These are phyloP conservation scores for Adrianichthys oophorus DNA, from an alignment of 2,797 vertebrate genomes.

Conservation along the genomic window DNA sequence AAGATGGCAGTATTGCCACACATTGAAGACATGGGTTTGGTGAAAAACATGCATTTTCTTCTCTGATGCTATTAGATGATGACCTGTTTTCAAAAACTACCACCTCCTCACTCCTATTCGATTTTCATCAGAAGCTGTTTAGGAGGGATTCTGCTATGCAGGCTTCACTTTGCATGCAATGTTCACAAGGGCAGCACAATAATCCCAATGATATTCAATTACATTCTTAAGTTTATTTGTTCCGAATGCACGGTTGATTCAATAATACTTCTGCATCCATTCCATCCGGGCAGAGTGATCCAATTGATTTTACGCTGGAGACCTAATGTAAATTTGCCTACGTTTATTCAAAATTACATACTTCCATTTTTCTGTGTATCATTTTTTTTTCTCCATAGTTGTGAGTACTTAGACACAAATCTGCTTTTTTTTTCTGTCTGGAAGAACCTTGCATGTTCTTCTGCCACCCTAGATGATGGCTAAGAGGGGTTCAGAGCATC, in stretches of 20 bases:
- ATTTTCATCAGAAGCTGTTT: constrained; percentile 72
- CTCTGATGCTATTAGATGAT: constrained; percentile 63
- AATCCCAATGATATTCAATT: constrained; percentile 65
- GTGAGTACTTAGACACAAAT: constrained; percentile 33
- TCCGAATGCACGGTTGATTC: constrained; percentile 61
- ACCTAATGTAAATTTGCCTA: constrained; percentile 55
- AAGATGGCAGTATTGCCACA: constrained; percentile 81
- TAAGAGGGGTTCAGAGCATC: constrained; percentile 61
- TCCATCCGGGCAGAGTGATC: constrained; percentile 51
- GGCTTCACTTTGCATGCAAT: constrained; percentile 42
- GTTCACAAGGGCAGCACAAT: constrained; percentile 55
- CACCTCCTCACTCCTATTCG: constrained; percentile 69
- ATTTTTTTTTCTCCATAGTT: constrained; percentile 16
- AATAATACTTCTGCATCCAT: constrained; percentile 50
- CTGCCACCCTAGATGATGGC: constrained; percentile 55
- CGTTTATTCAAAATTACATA: constrained; percentile 48
- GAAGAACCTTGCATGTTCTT: constrained; percentile 57
- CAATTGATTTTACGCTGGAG: constrained; percentile 65
- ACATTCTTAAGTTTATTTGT: constrained; percentile 58
- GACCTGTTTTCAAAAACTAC: constrained; percentile 72
- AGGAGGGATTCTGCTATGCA: constrained; percentile 55
- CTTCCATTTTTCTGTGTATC: background rate
- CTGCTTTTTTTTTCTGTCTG: constrained; percentile 33
- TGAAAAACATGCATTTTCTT: constrained; percentile 39
- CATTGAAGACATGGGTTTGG: constrained; percentile 6